A percentile compares a stretch with the other conserved stretches of the same genome.
phyloP scores from a whole-genome alignment of 2,113 vertebrate species.

The Chloebia gouldiae region DNA sequence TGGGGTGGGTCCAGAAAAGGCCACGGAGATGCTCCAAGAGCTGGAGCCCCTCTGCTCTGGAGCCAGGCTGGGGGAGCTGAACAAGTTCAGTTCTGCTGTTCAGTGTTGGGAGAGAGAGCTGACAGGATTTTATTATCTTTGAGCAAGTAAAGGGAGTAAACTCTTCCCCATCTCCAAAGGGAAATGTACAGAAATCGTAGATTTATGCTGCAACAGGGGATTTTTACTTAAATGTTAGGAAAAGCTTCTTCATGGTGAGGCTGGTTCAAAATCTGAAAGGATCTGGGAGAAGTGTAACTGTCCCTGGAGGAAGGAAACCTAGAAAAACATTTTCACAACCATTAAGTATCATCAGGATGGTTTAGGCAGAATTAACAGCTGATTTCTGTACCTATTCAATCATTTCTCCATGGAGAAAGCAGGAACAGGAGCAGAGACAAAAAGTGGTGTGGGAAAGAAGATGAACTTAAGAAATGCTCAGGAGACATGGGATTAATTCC shows the following conservation, averaged over 20 bases:
- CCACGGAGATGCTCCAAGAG: accelerated
- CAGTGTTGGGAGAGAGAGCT: background rate
- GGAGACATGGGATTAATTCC: background rate
- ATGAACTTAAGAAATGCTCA: background rate
- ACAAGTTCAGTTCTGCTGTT: accelerated
- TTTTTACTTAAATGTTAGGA: background rate
- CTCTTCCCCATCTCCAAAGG: background rate
- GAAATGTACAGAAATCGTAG: background rate
- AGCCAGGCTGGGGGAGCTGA: background rate
- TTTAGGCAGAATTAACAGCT: background rate
- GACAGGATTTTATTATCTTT: background rate
- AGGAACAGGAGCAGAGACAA: background rate
- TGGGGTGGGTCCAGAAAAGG: background rate
- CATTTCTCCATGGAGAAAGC: background rate
- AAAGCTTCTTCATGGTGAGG: background rate
- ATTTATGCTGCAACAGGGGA: background rate
- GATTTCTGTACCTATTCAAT: background rate
- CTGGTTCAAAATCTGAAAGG: background rate
- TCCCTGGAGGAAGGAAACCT: background rate
- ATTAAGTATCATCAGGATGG: background rate
- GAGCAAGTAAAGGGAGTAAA: background rate
- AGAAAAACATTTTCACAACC: background rate
- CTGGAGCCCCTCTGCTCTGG: background rate
- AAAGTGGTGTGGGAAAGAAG: background rate
- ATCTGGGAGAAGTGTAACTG: background rate